Evolutionary conservation across 2,113 vertebrate species (phyloP).

Genomic region (Eretmochelys imbricata): DNA sequence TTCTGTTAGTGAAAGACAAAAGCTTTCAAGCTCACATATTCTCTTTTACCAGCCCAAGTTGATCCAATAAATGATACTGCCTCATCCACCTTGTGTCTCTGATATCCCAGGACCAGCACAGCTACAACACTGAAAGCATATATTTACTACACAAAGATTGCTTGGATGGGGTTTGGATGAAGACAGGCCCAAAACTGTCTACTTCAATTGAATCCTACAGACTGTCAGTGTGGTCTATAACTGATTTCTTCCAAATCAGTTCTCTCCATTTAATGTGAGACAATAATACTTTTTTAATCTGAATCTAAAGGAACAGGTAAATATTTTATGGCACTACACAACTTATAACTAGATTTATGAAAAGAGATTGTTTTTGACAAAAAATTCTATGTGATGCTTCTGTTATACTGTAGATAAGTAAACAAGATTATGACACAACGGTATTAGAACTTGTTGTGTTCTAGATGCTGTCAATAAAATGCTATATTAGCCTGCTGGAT

Average conservation of each 20-base stretch:
- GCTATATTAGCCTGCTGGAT: neutral
- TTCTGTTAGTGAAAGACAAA: neutral
- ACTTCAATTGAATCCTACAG: neutral
- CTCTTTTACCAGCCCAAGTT: neutral
- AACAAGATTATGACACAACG: neutral
- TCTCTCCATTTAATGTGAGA: neutral
- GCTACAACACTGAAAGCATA: neutral
- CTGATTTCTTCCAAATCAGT: neutral
- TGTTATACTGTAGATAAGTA: neutral
- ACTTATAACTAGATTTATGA: neutral
- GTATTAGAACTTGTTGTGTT: neutral
- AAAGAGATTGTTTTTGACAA: neutral
- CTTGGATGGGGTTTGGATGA: neutral
- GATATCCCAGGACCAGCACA: neutral
- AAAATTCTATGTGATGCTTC: neutral
- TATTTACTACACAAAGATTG: neutral
- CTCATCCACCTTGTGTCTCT: neutral
- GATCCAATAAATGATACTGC: neutral
- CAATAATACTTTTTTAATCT: neutral
- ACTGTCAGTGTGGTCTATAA: fast-evolving
- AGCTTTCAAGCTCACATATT: neutral
- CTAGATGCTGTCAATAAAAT: neutral
- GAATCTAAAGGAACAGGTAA: neutral
- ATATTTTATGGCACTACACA: neutral
- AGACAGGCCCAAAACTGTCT: neutral